Evolutionary conservation across 2,113 vertebrate genomes (phyloP).

Genomic region (Thymallus thymallus): DNA sequence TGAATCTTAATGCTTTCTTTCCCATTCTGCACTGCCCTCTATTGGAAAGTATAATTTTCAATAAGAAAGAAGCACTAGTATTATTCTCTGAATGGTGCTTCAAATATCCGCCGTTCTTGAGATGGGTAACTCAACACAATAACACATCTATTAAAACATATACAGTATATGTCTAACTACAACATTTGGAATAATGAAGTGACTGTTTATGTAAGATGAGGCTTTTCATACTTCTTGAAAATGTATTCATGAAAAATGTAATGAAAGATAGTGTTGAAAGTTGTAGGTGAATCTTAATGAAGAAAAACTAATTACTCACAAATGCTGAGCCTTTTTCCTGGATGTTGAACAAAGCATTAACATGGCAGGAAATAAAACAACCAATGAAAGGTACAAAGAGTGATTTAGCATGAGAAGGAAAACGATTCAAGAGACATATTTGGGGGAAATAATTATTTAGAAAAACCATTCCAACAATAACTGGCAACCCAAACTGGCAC

Average conservation of each 20-base stretch:
- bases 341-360: constrained; percentile 76
- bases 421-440: constrained; percentile 75
- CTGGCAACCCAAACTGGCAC: constrained; percentile 66
- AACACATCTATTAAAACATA: no score
- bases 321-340: constrained; percentile 70
- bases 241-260: not conserved
- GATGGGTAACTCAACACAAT: not conserved
- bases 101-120: not conserved
- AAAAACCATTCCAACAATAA: constrained; percentile 74
- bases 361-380: constrained; percentile 76
- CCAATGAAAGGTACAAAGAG: constrained; percentile 74
- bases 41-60: constrained; percentile 69
- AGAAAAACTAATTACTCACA: constrained; percentile 71
- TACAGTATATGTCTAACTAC: not conserved
- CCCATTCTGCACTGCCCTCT: constrained; percentile 81
- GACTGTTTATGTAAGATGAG: not conserved
- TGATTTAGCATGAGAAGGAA: constrained; percentile 70
- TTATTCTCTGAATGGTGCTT: not conserved
- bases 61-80: constrained; percentile 46
- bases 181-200: not conserved
- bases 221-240: not conserved
- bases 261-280: not conserved
- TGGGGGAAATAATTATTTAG: constrained; percentile 75
- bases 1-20: constrained; percentile 69
- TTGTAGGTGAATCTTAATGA: constrained; percentile 52